These are phyloP conservation scores for Axis porcinus DNA, from an alignment of 2,113 vertebrate genomes.

Conservation along the genomic window DNA sequence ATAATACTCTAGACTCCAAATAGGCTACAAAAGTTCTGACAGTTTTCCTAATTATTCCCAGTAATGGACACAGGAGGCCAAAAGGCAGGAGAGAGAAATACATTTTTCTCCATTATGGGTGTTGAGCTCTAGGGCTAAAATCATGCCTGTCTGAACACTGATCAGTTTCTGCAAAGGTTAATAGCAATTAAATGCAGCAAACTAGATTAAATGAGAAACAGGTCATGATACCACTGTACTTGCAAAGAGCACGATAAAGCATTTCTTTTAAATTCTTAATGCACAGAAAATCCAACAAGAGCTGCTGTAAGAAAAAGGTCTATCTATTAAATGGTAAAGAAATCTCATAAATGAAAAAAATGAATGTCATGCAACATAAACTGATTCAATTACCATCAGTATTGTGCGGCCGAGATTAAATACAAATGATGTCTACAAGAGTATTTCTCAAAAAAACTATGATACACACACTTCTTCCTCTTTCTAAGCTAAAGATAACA, in stretches of 20 bases:
- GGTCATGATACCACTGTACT: slow-evolving; percentile 86
- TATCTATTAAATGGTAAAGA: slow-evolving; percentile 51
- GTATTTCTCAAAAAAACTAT: not conserved
- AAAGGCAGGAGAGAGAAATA: slow-evolving; percentile 83
- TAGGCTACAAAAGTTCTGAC: slow-evolving; percentile 82
- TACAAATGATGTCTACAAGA: not conserved
- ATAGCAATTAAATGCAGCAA: slow-evolving; percentile 92
- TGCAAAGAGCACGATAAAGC: slow-evolving; percentile 84
- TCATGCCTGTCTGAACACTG: slow-evolving; percentile 88
- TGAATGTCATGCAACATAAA: slow-evolving; percentile 42
- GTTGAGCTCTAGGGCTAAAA: slow-evolving; percentile 86
- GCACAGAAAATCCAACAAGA: slow-evolving; percentile 31
- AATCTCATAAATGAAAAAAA: slow-evolving; percentile 51
- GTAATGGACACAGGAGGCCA: slow-evolving; percentile 82
- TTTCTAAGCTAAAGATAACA: not conserved
- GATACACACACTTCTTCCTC: not conserved
- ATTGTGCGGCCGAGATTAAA: slow-evolving; percentile 21
- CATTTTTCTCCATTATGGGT: slow-evolving; percentile 85
- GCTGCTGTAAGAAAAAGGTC: slow-evolving; percentile 1
- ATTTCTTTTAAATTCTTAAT: slow-evolving; percentile 76
- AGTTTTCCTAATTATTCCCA: slow-evolving; percentile 87
- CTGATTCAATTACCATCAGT: slow-evolving; percentile 31
- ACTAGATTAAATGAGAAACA: slow-evolving; percentile 87
- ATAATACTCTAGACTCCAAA: slow-evolving; percentile 76
- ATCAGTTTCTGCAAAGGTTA: slow-evolving; percentile 90